Conservation (phyloP, 2,113 vertebrate species). For the Pipa parva region DNA sequence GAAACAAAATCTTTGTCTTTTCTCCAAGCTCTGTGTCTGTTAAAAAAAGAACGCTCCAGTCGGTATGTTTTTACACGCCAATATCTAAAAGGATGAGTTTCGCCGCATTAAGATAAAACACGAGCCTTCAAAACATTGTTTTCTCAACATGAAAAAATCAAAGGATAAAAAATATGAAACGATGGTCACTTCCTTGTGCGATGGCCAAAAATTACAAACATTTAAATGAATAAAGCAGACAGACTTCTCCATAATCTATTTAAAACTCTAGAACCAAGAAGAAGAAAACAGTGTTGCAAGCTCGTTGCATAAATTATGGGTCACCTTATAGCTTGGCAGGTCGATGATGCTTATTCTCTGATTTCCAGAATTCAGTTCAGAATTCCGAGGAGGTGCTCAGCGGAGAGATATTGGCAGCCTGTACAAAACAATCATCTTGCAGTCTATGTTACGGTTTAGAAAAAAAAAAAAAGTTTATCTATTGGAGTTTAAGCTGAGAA, state of each 20-base stretch:
- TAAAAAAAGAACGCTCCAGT: conserved; percentile 14
- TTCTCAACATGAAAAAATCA: conserved; percentile 10
- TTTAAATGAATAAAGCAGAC: conserved; percentile 26
- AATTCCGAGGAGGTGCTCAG: conserved; percentile 12
- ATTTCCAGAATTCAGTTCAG: conserved; percentile 19
- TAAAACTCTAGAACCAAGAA: conserved; percentile 40
- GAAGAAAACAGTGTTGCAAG: background rate
- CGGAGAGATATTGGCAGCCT: conserved; percentile 23
- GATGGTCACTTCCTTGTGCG: conserved; percentile 40
- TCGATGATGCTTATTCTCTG: background rate
- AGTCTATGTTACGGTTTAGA: background rate
- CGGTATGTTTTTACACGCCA: background rate
- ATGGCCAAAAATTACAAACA: conserved; percentile 27
- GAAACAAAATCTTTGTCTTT: conserved; percentile 7
- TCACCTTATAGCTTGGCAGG: conserved; percentile 42
- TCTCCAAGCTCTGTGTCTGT: background rate
- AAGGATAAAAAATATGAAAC: conserved; percentile 13
- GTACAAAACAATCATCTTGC: background rate
- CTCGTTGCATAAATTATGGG: conserved; percentile 33
- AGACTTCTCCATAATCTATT: conserved; percentile 28
- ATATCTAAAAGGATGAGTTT: conserved; percentile 21
- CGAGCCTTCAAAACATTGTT: conserved; percentile 5
- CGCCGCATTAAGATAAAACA: conserved; percentile 22
- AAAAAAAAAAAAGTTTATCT: no score
- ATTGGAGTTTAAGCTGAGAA: no score